phyloP scores from a whole-genome alignment of 2,888 invertebrate species.

The Ophioninae sp. region DNA sequence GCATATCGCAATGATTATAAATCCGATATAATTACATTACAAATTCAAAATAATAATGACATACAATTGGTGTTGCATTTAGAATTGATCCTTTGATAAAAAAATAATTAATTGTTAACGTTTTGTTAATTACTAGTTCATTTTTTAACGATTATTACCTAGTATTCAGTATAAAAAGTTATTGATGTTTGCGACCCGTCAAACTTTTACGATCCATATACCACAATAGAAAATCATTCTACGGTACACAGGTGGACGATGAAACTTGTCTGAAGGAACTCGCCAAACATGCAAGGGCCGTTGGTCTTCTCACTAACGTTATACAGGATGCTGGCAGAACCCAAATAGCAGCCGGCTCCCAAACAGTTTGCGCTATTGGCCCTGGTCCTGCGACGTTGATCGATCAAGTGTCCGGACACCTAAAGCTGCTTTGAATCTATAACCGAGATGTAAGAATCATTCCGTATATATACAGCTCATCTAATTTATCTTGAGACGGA shows the following conservation, averaged over 20 bases:
- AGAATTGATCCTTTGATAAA: too few relatives aligned
- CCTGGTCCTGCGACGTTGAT: slow-evolving; percentile 91
- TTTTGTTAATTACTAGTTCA: too few relatives aligned
- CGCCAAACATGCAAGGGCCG: slow-evolving; percentile 86
- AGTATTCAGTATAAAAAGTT: too few relatives aligned
- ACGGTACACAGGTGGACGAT: slow-evolving; percentile 84
- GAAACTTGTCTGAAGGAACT: slow-evolving; percentile 88
- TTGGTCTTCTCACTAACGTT: slow-evolving; percentile 88
- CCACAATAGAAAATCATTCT: background rate
- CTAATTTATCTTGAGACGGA: slow-evolving; percentile 10
- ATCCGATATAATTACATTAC: too few relatives aligned
- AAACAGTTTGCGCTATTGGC: slow-evolving; percentile 96
- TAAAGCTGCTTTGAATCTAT: slow-evolving; percentile 88
- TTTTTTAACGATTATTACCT: background rate
- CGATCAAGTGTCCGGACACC: slow-evolving; percentile 92
- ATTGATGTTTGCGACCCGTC: background rate
- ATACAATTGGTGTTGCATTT: too few relatives aligned
- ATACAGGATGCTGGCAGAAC: slow-evolving; percentile 96
- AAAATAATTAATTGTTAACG: too few relatives aligned
- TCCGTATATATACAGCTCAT: slow-evolving; percentile 36
- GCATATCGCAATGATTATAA: too few relatives aligned
- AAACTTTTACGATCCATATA: background rate
- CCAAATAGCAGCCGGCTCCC: slow-evolving; percentile 93
- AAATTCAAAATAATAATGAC: too few relatives aligned
- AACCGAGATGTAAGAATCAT: slow-evolving; percentile 50